These are phyloP conservation scores for Anabas testudineus DNA, from an alignment of 2,797 vertebrate genomes.

Conservation along the genomic window DNA sequence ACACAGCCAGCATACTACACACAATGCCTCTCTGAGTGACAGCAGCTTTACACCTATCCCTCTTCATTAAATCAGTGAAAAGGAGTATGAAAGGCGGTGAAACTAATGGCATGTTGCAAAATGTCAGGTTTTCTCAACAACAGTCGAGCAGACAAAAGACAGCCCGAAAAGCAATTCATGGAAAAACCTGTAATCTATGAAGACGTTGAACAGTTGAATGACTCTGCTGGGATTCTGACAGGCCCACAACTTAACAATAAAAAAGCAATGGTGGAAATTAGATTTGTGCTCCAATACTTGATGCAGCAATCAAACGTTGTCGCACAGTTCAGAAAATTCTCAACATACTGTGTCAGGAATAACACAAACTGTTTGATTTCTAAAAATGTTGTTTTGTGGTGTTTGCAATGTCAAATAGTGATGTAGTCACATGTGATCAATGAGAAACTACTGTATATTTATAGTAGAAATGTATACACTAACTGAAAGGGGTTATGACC, in stretches of 20 bases:
- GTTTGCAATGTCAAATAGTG: background rate
- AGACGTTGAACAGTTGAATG: slow-evolving; percentile 31
- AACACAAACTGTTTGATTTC: background rate
- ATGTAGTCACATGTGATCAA: background rate
- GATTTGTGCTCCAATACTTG: background rate
- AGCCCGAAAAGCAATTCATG: slow-evolving; percentile 44
- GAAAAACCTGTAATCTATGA: slow-evolving; percentile 48
- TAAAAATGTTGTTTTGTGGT: background rate
- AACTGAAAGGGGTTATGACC: slow-evolving; percentile 33
- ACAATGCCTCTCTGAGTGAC: slow-evolving; percentile 49
- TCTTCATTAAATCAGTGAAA: slow-evolving; percentile 54
- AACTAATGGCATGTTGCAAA: slow-evolving; percentile 49
- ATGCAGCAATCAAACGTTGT: slow-evolving; percentile 7
- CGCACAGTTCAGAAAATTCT: background rate
- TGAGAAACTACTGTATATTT: background rate
- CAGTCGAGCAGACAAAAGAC: slow-evolving; percentile 36
- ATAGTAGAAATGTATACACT: slow-evolving; percentile 6
- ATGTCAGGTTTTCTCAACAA: slow-evolving; percentile 44
- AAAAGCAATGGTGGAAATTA: slow-evolving; percentile 20
- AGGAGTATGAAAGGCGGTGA: slow-evolving; percentile 28
- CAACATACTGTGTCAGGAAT: background rate
- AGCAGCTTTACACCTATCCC: slow-evolving; percentile 50
- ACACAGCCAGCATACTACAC: slow-evolving; percentile 9
- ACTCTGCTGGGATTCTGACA: slow-evolving; percentile 42
- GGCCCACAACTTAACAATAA: slow-evolving; percentile 21